Percentiles rank a stretch among this genome's conserved stretches.
phyloP scores from a whole-genome alignment of 2,888 invertebrate species.

The Quadroppia sp. region DNA sequence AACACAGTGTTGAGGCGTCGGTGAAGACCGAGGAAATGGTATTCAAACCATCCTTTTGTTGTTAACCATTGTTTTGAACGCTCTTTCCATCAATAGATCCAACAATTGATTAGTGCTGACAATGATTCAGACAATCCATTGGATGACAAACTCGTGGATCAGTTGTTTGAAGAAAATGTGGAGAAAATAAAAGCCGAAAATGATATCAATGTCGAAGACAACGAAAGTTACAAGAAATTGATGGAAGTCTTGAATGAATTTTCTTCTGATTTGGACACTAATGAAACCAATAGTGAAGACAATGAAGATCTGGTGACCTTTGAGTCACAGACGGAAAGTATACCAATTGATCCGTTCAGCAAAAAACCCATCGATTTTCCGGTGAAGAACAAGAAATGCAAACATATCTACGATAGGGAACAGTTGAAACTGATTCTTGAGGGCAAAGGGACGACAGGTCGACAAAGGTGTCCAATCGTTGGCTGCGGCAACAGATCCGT shows the following conservation, averaged over 20 bases:
- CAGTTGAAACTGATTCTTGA: not conserved
- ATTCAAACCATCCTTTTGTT: not conserved
- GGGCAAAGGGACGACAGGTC: not conserved
- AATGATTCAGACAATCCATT: not conserved
- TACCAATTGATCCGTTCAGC: constrained; percentile 46
- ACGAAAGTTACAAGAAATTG: not conserved
- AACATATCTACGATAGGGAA: constrained; percentile 46
- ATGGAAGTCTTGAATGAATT: not conserved
- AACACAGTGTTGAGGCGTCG: not conserved
- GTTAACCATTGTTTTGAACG: not conserved
- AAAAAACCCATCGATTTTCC: constrained; percentile 45
- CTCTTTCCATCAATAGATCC: not conserved
- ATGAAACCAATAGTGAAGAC: not conserved
- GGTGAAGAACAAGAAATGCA: constrained; percentile 45
- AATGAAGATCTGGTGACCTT: constrained; percentile 43
- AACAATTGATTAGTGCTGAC: not conserved
- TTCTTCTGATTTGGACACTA: not conserved
- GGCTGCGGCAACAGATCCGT: constrained; percentile 37
- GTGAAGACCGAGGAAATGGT: not conserved
- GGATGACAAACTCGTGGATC: not conserved
- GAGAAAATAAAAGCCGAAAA: not conserved
- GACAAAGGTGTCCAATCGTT: constrained; percentile 28
- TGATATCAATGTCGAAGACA: not conserved
- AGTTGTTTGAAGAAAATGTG: not conserved
- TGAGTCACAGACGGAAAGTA: constrained; percentile 34